phyloP scores from a whole-genome alignment of 2,888 invertebrate species.

The Scaptomyza reducta region DNA sequence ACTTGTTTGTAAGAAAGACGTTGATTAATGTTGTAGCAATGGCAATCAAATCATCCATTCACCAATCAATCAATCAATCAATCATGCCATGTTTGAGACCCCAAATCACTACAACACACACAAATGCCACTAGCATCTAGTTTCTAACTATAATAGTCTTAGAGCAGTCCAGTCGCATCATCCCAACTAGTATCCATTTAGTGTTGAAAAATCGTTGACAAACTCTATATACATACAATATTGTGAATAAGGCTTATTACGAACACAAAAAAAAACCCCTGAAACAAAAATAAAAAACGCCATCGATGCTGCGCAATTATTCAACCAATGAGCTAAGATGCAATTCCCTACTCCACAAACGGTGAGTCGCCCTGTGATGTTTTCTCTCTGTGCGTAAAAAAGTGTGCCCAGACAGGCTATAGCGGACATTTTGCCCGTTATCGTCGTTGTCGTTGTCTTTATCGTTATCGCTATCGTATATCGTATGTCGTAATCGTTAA shows the following conservation, averaged over 20 bases:
- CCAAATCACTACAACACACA: conserved; percentile 7
- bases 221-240: conserved; percentile 6
- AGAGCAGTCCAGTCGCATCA: conserved; percentile 34
- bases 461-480: conserved; percentile 41
- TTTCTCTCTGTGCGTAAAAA: conserved; percentile 39
- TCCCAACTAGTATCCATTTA: conserved; percentile 14
- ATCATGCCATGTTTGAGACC: conserved; percentile 34
- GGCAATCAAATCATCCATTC: conserved; percentile 24
- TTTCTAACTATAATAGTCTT: conserved; percentile 22
- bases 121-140: conserved; percentile 23
- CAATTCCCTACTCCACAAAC: conserved; percentile 38
- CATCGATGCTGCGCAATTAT: conserved; percentile 49
- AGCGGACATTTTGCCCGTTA: conserved; percentile 3
- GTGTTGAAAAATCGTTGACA: conserved; percentile 20
- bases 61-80: conserved; percentile 24
- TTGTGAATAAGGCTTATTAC: conserved; percentile 9
- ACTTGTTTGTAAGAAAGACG: conserved; percentile 23
- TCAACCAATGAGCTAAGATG: conserved; percentile 49
- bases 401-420: conserved; percentile 25
- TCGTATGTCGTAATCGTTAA: conserved; percentile 31
- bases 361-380: conserved; percentile 53
- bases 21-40: conserved; percentile 22
- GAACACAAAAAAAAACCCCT: neutral
- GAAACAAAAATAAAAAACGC: conserved; percentile 4
- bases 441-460: conserved; percentile 39